Conservation (phyloP, 2,113 vertebrate species). For the Tamias sibiricus region DNA sequence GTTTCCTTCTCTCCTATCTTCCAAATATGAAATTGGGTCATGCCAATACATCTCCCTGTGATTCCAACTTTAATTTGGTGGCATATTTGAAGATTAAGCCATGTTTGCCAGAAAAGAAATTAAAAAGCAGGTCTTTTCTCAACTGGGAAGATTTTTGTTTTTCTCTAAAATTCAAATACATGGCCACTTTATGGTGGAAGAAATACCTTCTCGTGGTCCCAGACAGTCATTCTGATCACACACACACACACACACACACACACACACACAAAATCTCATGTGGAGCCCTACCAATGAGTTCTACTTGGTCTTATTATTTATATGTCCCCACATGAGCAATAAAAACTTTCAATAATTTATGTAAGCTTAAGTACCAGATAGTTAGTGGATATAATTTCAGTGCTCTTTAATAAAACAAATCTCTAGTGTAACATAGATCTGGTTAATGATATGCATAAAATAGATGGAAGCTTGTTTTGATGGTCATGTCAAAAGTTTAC, state of each 20-base stretch:
- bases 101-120: background rate
- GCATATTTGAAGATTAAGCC: background rate
- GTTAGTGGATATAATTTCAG: slow-evolving; percentile 56
- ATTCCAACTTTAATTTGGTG: background rate
- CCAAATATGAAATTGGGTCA: background rate
- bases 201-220: background rate
- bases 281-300: background rate
- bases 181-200: background rate
- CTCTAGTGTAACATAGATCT: slow-evolving; percentile 49
- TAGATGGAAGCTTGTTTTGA: slow-evolving; percentile 50
- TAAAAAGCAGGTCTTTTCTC: background rate
- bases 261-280: background rate
- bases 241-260: background rate
- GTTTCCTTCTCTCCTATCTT: slow-evolving; percentile 24
- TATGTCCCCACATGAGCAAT: slow-evolving; percentile 41
- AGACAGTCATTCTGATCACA: background rate
- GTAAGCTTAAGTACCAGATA: slow-evolving; percentile 34
- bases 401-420: slow-evolving; percentile 62
- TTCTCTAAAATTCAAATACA: slow-evolving; percentile 30
- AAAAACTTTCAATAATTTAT: slow-evolving; percentile 73
- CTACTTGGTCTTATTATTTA: slow-evolving; percentile 58
- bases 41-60: background rate
- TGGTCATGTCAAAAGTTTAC: slow-evolving; percentile 63
- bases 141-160: background rate
- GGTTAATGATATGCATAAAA: slow-evolving; percentile 59